A percentile compares a stretch with the other conserved stretches of the same genome.
Evolutionary conservation across 1,140 invertebrate genomes (phyloP).

Genomic region (Mycetomoellerius zeteki): DNA sequence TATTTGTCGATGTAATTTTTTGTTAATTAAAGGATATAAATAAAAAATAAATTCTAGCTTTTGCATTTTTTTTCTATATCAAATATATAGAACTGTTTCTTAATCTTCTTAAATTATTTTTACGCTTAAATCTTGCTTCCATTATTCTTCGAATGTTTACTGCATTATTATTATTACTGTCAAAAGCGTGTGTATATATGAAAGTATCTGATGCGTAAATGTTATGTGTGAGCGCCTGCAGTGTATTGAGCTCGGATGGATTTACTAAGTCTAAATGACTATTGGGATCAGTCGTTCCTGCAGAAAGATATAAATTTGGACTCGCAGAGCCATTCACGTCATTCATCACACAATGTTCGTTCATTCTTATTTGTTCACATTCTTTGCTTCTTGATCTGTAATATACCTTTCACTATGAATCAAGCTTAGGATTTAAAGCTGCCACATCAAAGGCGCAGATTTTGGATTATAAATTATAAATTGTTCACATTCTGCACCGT

Average conservation of each 20-base stretch:
- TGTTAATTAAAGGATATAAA: not conserved
- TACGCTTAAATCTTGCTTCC: not conserved
- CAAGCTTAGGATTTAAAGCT: not conserved
- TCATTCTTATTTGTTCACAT: not conserved
- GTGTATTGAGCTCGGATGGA: not conserved
- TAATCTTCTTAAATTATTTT: not conserved
- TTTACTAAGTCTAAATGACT: not conserved
- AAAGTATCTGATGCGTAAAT: not conserved
- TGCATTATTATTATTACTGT: not conserved
- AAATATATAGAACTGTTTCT: not conserved
- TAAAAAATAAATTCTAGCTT: not conserved
- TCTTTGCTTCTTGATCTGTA: not conserved
- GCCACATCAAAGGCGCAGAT: not conserved
- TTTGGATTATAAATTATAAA: not conserved
- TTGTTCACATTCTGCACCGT: not conserved
- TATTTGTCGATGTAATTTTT: not conserved
- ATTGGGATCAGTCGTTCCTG: not conserved
- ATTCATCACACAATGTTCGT: not conserved
- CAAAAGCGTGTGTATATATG: not conserved
- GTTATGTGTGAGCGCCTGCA: not conserved
- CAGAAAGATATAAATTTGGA: not conserved
- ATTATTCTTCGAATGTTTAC: not conserved
- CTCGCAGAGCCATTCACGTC: not conserved
- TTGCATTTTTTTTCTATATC: not conserved
- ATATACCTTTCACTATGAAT: not conserved